Percentiles rank a stretch among this genome's conserved stretches.
These are phyloP conservation scores for Cossypha heuglini DNA, from an alignment of 2,797 vertebrate genomes.

Conservation along the genomic window DNA sequence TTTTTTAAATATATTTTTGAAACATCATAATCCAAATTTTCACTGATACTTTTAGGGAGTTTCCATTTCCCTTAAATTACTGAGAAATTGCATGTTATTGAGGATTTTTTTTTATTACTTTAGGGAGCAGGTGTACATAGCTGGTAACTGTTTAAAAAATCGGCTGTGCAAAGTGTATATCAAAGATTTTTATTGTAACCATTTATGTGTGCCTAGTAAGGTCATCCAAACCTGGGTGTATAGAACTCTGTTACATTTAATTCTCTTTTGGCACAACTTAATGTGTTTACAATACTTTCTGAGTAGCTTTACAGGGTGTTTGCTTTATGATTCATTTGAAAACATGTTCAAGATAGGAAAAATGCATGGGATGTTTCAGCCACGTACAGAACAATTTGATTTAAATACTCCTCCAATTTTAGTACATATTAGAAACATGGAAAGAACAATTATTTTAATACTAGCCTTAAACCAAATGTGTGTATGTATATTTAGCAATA, in stretches of 20 bases:
- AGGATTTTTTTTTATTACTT: background rate
- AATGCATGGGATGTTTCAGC: background rate
- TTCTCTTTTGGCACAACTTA: background rate
- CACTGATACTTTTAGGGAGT: background rate
- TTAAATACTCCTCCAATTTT: background rate
- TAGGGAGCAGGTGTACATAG: background rate
- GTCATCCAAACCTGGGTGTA: background rate
- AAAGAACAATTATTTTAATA: constrained; percentile 18
- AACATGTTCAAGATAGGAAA: background rate
- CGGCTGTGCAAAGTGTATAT: background rate
- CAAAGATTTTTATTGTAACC: background rate
- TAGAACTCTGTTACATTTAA: background rate
- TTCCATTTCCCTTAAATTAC: background rate
- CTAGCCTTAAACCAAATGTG: background rate
- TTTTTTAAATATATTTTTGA: background rate
- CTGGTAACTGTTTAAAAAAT: background rate
- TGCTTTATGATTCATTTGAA: background rate
- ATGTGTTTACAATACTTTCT: background rate
- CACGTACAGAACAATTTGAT: background rate
- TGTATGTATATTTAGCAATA: background rate
- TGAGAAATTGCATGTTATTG: background rate
- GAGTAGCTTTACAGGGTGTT: background rate
- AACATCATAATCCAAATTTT: background rate
- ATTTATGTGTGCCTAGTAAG: background rate
- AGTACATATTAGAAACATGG: constrained; percentile 24